Evolutionary conservation across 2,888 invertebrate genomes (phyloP).

Genomic region (Mechanitis messenoides): DNA sequence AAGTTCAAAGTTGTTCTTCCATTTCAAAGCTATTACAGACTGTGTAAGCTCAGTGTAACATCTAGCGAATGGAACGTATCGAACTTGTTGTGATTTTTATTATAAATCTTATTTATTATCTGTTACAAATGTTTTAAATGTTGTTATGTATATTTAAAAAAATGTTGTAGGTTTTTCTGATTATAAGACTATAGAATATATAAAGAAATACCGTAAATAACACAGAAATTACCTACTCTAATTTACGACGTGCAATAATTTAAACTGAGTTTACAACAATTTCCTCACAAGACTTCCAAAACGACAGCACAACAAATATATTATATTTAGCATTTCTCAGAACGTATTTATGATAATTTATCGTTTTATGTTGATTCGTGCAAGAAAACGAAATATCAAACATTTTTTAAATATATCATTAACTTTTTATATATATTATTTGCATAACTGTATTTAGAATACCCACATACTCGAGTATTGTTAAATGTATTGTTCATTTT

Average conservation of each 20-base stretch:
- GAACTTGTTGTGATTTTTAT: too few species aligned
- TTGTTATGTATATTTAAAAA: too few species aligned
- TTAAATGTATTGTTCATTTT: not conserved
- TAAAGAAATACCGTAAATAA: conserved; percentile 2
- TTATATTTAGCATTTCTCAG: conserved; percentile 16
- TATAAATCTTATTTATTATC: too few species aligned
- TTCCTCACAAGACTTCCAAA: conserved; percentile 10
- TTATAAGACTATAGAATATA: not conserved
- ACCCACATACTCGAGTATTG: not conserved
- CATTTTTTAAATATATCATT: not conserved
- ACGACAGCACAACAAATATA: conserved; percentile 12
- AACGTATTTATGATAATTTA: conserved; percentile 17
- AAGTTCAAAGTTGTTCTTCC: too few species aligned
- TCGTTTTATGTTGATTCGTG: conserved; percentile 2
- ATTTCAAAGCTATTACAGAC: too few species aligned
- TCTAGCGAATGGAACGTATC: too few species aligned
- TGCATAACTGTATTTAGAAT: not conserved
- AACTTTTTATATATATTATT: not conserved
- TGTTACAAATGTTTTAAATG: too few species aligned
- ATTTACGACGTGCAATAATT: conserved; percentile 5
- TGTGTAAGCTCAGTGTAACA: too few species aligned
- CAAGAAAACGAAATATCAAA: not conserved
- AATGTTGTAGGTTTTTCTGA: too few species aligned
- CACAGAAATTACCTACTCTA: not conserved
- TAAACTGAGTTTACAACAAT: not conserved